Conservation (phyloP, 2,888 invertebrate species). For the Himalopsyche kuldschensis region DNA sequence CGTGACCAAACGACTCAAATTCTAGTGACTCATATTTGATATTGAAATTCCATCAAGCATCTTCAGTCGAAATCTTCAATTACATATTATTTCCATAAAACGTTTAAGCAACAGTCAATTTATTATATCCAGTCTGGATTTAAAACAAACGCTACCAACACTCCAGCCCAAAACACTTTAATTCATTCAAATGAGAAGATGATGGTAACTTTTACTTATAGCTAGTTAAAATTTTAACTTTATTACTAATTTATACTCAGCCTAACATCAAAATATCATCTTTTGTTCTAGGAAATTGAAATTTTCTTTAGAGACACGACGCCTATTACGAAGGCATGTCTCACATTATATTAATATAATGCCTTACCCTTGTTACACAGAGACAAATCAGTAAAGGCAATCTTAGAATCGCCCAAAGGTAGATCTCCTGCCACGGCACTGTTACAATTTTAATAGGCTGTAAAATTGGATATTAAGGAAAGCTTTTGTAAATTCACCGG, state of each 20-base stretch:
- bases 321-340: background rate
- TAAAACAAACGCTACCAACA: too few relatives aligned
- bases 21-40: too few relatives aligned
- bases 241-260: background rate
- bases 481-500: background rate
- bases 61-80: too few relatives aligned
- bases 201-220: background rate
- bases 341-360: background rate
- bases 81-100: too few relatives aligned
- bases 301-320: background rate
- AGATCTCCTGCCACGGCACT: background rate
- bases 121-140: too few relatives aligned
- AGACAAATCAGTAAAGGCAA: background rate
- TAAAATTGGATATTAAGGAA: background rate
- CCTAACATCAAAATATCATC: background rate
- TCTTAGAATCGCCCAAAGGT: background rate
- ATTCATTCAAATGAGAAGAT: too few relatives aligned
- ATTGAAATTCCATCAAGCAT: too few relatives aligned
- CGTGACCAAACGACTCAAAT: too few relatives aligned
- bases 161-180: too few relatives aligned
- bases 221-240: background rate
- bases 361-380: background rate
- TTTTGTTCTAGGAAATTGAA: background rate
- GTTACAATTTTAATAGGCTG: background rate
- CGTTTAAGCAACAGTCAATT: too few relatives aligned